Evolutionary conservation across 1,140 invertebrate genomes (phyloP).

Genomic region (Hylyphantes graminicola): DNA sequence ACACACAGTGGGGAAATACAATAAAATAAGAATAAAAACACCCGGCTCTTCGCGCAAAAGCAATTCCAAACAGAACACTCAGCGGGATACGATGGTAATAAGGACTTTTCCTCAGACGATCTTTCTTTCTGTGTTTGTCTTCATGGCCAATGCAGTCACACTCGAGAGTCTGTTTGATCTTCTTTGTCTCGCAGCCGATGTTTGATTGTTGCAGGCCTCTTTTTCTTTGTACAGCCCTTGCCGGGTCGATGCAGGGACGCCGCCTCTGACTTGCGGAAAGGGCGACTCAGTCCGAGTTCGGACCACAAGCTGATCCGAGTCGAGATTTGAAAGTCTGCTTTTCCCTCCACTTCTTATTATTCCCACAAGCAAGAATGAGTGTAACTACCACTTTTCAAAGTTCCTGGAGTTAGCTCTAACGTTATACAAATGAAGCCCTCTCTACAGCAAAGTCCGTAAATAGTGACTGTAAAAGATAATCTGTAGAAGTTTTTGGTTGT

Average conservation of each 20-base stretch:
- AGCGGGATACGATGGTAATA: conserved; percentile 48
- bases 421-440: too few relatives aligned
- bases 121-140: conserved; percentile 42
- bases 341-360: too few relatives aligned
- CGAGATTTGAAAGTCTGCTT: conserved; percentile 71
- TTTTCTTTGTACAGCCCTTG: conserved; percentile 48
- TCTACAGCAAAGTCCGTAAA: too few relatives aligned
- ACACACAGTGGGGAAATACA: not conserved
- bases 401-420: too few relatives aligned
- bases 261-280: conserved; percentile 12
- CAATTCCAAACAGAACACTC: conserved; percentile 52
- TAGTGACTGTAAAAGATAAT: too few relatives aligned
- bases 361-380: too few relatives aligned
- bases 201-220: conserved; percentile 16
- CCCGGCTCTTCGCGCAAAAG: conserved; percentile 17
- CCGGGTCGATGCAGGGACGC: conserved; percentile 61
- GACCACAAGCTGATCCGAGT: conserved; percentile 91
- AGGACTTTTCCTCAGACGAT: conserved; percentile 33
- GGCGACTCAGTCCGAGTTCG: conserved; percentile 63
- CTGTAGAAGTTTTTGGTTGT: too few relatives aligned
- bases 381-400: too few relatives aligned
- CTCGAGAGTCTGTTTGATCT: conserved; percentile 6
- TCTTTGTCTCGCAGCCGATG: conserved; percentile 6
- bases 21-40: conserved; percentile 3
- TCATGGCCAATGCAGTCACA: conserved; percentile 15